These are phyloP conservation scores for Agonopterix subpropinquella DNA, from an alignment of 2,888 invertebrate genomes.

Conservation along the genomic window DNA sequence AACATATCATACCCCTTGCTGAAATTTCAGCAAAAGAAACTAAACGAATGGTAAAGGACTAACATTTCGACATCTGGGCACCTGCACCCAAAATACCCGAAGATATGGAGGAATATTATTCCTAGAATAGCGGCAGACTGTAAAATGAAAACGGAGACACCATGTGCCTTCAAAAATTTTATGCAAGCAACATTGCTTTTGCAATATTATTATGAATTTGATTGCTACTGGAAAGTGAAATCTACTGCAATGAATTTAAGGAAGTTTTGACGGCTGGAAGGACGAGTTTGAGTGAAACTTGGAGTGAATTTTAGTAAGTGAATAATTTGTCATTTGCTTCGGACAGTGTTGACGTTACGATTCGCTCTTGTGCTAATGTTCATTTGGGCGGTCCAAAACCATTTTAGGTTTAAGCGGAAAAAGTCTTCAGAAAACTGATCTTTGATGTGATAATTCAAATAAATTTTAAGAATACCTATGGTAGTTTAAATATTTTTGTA, in stretches of 20 bases:
- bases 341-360: constrained; percentile 60
- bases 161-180: constrained; percentile 66
- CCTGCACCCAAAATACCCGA: constrained; percentile 64
- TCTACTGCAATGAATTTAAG: constrained; percentile 16
- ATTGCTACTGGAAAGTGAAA: constrained; percentile 18
- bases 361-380: constrained; percentile 59
- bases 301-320: constrained; percentile 31
- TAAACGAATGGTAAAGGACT: constrained; percentile 9
- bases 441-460: too few relatives aligned
- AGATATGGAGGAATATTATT: constrained; percentile 64
- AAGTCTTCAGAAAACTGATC: background rate
- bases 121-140: constrained; percentile 74
- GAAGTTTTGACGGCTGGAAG: background rate
- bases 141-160: constrained; percentile 66
- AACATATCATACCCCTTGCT: constrained; percentile 29
- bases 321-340: constrained; percentile 64
- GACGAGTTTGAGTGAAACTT: constrained; percentile 4
- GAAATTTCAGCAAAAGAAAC: constrained; percentile 48
- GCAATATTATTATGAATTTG: constrained; percentile 8
- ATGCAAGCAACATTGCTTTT: constrained; percentile 25
- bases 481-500: too few relatives aligned
- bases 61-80: constrained; percentile 64
- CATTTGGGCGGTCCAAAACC: constrained; percentile 38
- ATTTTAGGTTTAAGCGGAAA: constrained; percentile 29
- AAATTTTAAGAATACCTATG: too few relatives aligned